These are phyloP conservation scores for Ligdia adustata DNA, from an alignment of 2,888 invertebrate genomes.

Conservation along the genomic window DNA sequence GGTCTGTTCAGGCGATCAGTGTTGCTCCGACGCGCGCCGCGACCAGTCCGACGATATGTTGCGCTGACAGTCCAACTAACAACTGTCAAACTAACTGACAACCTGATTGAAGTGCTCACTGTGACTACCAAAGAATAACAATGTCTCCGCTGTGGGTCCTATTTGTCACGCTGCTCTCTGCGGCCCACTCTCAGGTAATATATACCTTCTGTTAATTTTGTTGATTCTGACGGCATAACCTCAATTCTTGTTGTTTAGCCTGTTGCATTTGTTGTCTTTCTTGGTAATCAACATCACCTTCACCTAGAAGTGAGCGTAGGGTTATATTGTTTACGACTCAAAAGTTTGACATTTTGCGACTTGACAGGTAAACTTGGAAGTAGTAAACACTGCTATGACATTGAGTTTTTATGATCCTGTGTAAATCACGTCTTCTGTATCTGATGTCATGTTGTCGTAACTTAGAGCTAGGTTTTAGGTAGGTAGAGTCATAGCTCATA, in stretches of 20 bases:
- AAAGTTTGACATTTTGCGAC: conserved; percentile 22
- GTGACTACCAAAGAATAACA: conserved; percentile 43
- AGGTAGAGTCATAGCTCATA: too few relatives aligned
- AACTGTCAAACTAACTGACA: conserved; percentile 50
- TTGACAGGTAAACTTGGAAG: conserved; percentile 1
- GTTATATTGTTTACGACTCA: conserved; percentile 28
- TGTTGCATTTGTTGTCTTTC: conserved; percentile 36
- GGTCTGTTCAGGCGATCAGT: conserved; percentile 64
- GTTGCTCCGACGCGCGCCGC: conserved; percentile 66
- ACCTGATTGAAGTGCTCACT: conserved; percentile 35
- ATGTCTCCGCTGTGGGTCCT: conserved; percentile 67
- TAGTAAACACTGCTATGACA: conserved; percentile 15
- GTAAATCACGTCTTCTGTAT: conserved; percentile 8
- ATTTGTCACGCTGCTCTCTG: conserved; percentile 58
- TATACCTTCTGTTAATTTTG: not conserved
- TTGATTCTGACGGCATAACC: conserved; percentile 22
- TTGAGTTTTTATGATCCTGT: conserved; percentile 19
- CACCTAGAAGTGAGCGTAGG: conserved; percentile 28
- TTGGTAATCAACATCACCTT: conserved; percentile 38
- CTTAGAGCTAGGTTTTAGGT: too few relatives aligned
- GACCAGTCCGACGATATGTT: conserved; percentile 70
- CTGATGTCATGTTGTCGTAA: conserved; percentile 10
- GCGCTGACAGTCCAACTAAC: conserved; percentile 54
- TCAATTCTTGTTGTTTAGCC: conserved; percentile 31
- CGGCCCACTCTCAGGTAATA: conserved; percentile 67